These are phyloP conservation scores for Lepidostoma basale DNA, from an alignment of 1,140 invertebrate species.

Conservation along the genomic window DNA sequence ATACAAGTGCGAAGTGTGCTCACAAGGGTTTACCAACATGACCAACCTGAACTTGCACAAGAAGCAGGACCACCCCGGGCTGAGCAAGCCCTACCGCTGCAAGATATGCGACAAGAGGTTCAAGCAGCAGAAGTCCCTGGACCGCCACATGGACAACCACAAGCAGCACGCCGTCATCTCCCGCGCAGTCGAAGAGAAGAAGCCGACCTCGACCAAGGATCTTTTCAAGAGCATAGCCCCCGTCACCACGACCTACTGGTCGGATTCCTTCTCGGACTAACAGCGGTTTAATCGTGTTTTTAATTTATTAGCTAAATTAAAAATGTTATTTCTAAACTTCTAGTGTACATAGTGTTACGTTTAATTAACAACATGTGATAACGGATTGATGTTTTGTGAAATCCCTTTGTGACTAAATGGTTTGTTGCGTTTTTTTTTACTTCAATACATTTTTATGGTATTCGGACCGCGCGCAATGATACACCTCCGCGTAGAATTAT, in stretches of 20 bases:
- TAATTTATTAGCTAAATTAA: constrained; percentile 11
- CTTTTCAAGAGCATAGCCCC: constrained; percentile 57
- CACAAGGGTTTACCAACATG: constrained; percentile 63
- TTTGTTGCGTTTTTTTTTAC: background rate
- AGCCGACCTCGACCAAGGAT: constrained; percentile 47
- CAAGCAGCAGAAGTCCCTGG: constrained; percentile 52
- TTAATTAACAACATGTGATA: background rate
- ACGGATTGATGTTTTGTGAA: too few species aligned
- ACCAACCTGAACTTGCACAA: constrained; percentile 53
- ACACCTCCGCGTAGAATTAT: too few species aligned
- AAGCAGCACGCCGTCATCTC: constrained; percentile 45
- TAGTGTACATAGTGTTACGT: background rate
- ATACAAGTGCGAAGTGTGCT: constrained; percentile 71
- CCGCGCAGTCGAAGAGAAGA: constrained; percentile 47
- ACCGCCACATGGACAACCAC: constrained; percentile 54
- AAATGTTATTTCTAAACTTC: background rate
- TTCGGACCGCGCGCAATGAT: too few species aligned
- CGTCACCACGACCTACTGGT: constrained; percentile 57
- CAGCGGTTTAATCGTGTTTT: background rate
- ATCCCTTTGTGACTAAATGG: too few species aligned
- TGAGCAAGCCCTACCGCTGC: constrained; percentile 48
- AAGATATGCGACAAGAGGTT: constrained; percentile 53
- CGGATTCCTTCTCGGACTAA: constrained; percentile 58
- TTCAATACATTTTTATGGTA: too few species aligned
- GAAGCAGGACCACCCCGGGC: constrained; percentile 39